phyloP scores from a whole-genome alignment of 2,797 vertebrate species.

The Galagoides demidoff region DNA sequence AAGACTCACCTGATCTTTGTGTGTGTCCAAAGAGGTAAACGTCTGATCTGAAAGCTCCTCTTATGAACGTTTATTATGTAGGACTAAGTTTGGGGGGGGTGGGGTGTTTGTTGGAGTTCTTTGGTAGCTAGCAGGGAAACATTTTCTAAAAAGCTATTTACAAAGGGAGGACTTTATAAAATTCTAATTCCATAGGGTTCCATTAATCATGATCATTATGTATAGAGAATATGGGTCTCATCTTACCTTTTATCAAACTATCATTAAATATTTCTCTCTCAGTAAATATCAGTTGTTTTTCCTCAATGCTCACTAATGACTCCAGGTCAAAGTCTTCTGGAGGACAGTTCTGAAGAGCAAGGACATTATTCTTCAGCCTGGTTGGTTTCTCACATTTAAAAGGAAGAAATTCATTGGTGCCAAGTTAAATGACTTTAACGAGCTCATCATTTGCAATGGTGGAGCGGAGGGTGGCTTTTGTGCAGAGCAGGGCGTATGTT shows the following conservation, averaged over 20 bases:
- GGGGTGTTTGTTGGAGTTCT: no score
- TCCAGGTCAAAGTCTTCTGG: not conserved
- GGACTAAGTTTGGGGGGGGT: not conserved
- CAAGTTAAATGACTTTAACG: conserved; percentile 19
- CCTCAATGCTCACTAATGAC: not conserved
- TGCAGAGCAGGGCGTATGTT: not conserved
- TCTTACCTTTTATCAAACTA: not conserved
- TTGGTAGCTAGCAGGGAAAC: not conserved
- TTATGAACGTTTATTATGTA: not conserved
- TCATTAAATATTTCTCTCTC: conserved; percentile 21
- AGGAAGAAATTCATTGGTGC: not conserved
- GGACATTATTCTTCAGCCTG: not conserved
- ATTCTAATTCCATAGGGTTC: no score
- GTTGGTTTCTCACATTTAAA: not conserved
- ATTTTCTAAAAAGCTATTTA: not conserved
- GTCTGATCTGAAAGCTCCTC: not conserved
- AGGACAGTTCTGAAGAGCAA: not conserved
- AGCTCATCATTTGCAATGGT: not conserved
- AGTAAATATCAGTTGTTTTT: not conserved
- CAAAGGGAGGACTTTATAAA: not conserved
- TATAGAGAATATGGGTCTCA: not conserved
- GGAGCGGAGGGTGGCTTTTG: not conserved
- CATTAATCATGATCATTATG: no score
- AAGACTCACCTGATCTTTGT: not conserved
- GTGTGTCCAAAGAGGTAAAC: not conserved